Evolutionary conservation across 2,888 invertebrate genomes (phyloP), one percentile per base, ranked within the genome.

Genomic region (Napeogenes inachia): DNA sequence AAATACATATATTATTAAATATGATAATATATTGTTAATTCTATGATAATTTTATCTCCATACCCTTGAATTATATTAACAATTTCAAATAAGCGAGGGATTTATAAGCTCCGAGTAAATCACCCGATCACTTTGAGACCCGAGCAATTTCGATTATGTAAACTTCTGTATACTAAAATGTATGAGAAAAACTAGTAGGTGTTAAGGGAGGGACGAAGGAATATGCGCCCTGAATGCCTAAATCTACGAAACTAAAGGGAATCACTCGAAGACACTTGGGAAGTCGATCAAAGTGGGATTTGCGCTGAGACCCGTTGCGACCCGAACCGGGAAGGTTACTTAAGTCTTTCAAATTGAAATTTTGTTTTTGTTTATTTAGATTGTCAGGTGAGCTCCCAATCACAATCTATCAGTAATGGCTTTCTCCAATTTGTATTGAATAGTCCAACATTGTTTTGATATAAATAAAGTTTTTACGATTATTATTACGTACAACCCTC

Each of bases 271-370:
- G 74, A 73, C 71, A 73, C 73, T 76, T 70, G 68, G 70, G 74
- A 78, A 77, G 79, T 86, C 87, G 85, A 86, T 87, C 87, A 85
- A 84, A 87, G 78, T 79, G 78, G 87, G 87, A 87, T 87, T 86
- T 87, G 77, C 75, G 72, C 71, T 70, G 77, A 78, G 77, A 77
- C 78, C 79, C 76, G 75, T 74, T 71, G 72, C 65, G 71, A 66
- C 63, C 69, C 69, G 68, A 68, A 68, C 66, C 66, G 68, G 67
- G 71, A 72, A 73, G 73, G 75, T 77, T 76, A 78, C 76, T 75
- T 79, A 77, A 75, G 74, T 73, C 73, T 71, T 73, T 70, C 73
- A 80, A 85, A 86, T 85, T 85, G 85, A 85, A 86, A 86, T 81
- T 84, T 79, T 79, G 81, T 81, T 82, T 84, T 84, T 84, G 81